Evolutionary conservation across 2,888 invertebrate species (phyloP).

Genomic region (Mythimna ferrago): DNA sequence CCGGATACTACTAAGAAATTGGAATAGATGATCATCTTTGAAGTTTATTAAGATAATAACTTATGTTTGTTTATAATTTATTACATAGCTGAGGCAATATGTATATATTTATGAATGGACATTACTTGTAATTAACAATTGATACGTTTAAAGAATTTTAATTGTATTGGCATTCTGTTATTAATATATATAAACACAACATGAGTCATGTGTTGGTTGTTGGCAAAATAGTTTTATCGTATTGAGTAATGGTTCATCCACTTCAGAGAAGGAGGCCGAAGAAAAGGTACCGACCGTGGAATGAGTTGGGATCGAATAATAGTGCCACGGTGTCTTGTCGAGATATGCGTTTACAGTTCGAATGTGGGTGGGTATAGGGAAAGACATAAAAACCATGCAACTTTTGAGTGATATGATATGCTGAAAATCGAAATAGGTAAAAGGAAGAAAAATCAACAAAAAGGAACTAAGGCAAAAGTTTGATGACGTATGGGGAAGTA

Average conservation of each 20-base stretch:
- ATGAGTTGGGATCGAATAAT: background rate
- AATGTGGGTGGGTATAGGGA: too few species aligned
- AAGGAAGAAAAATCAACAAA: too few species aligned
- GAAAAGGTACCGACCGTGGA: background rate
- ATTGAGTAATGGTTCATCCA: background rate
- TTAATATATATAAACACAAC: slow-evolving; percentile 10
- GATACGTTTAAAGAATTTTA: slow-evolving; percentile 16
- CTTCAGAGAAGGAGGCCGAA: background rate
- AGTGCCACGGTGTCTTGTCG: background rate
- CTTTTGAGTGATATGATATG: too few species aligned
- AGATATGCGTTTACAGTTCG: too few species aligned
- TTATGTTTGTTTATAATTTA: slow-evolving; percentile 8
- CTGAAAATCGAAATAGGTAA: too few species aligned
- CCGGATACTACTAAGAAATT: background rate
- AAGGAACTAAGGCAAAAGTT: too few species aligned
- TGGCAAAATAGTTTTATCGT: background rate
- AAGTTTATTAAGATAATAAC: background rate
- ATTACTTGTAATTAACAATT: slow-evolving; percentile 12
- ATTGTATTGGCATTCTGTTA: slow-evolving; percentile 9
- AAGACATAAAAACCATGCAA: too few species aligned
- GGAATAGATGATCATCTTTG: background rate
- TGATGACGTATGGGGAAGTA: too few species aligned
- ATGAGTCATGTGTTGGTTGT: background rate
- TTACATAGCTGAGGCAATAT: background rate
- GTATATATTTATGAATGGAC: slow-evolving; percentile 12